phyloP scores from a whole-genome alignment of 2,888 invertebrate species.

The Horisme vitalbata region DNA sequence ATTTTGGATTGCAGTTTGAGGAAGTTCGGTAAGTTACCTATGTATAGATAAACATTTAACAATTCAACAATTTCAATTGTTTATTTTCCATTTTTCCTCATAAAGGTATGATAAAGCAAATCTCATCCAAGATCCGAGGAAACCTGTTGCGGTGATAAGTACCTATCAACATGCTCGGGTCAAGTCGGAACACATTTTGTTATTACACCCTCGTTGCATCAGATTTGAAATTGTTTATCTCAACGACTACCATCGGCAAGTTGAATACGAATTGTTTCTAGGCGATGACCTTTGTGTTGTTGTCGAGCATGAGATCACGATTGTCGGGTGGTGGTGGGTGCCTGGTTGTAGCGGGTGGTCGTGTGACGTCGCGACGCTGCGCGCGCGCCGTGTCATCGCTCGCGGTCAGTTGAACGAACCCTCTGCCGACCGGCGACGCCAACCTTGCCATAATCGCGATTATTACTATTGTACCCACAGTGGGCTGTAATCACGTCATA shows the following conservation, averaged over 20 bases:
- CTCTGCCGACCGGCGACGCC: constrained; percentile 74
- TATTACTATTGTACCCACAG: constrained; percentile 74
- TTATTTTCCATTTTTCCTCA: too few relatives aligned
- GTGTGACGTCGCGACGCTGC: constrained; percentile 68
- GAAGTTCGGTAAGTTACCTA: constrained; percentile 67
- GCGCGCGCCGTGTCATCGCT: constrained; percentile 78
- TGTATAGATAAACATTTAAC: too few relatives aligned
- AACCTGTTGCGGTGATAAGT: too few relatives aligned
- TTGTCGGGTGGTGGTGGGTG: constrained; percentile 26
- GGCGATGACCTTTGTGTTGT: constrained; percentile 18
- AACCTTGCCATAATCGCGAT: constrained; percentile 82
- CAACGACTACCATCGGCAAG: constrained; percentile 6
- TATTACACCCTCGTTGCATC: constrained; percentile 17
- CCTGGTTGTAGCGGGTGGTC: constrained; percentile 40
- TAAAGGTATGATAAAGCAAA: too few relatives aligned
- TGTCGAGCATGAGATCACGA: constrained; percentile 36
- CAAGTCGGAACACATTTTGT: neutral
- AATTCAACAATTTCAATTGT: too few relatives aligned
- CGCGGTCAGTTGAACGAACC: constrained; percentile 83
- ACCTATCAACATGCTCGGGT: too few relatives aligned
- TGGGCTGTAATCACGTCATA: constrained; percentile 60
- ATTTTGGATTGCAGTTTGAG: constrained; percentile 73
- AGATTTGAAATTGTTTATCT: constrained; percentile 3
- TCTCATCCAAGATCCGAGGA: too few relatives aligned
- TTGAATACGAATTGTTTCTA: constrained; percentile 2